Percentiles rank a stretch among this genome's conserved stretches.
phyloP scores from a whole-genome alignment of 1,140 invertebrate species.

The Nasonia vitripennis region DNA sequence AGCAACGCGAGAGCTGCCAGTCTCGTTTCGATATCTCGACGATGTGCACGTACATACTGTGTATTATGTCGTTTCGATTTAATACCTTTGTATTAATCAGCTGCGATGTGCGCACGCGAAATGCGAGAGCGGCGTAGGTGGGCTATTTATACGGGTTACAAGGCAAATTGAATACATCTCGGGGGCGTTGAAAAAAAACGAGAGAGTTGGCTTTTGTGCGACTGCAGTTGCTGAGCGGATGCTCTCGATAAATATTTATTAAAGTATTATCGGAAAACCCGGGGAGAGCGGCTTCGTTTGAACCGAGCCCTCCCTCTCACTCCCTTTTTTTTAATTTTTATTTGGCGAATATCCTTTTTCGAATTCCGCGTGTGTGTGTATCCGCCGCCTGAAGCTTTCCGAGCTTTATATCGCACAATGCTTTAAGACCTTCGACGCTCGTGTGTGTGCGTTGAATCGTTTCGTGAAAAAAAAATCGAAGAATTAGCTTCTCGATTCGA shows the following conservation, averaged over 20 bases:
- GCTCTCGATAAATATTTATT: slow-evolving; percentile 32
- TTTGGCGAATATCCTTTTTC: background rate
- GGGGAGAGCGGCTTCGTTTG: background rate
- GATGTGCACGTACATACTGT: no score
- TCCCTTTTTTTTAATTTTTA: slow-evolving; percentile 2
- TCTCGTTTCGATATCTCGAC: background rate
- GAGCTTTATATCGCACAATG: background rate
- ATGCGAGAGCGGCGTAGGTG: background rate
- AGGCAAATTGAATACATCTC: background rate
- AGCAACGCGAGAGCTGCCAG: background rate
- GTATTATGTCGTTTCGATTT: background rate
- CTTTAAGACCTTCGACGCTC: background rate
- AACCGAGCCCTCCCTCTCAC: background rate
- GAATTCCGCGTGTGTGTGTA: background rate
- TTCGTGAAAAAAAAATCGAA: background rate
- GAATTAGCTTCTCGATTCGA: no score
- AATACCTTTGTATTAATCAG: slow-evolving; percentile 28
- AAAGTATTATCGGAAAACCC: slow-evolving; percentile 13
- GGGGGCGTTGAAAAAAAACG: background rate
- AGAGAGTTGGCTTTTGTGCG: background rate
- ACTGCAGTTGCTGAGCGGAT: background rate
- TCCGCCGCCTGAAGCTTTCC: background rate
- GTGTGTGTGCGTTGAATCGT: no score
- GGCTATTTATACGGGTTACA: background rate
- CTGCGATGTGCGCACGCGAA: background rate